A percentile compares a stretch with the other conserved stretches of the same genome.
Conservation (phyloP, 2,113 vertebrate species). For the Raphicerus campestris region DNA sequence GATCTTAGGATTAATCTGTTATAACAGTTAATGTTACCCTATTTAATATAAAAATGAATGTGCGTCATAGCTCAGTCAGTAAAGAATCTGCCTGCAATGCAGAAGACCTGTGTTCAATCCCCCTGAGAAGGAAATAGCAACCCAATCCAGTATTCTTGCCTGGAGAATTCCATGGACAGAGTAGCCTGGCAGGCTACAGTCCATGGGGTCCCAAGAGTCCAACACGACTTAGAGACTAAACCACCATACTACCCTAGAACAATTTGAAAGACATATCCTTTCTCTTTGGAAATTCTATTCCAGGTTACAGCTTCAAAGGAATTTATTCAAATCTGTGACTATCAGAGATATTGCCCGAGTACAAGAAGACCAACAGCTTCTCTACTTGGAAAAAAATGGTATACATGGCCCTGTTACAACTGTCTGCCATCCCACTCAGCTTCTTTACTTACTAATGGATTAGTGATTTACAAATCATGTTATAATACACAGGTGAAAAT, state of each 20-base stretch:
- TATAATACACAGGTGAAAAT: neutral
- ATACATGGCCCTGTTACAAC: neutral
- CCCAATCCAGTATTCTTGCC: neutral
- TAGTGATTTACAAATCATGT: neutral
- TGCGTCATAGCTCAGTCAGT: neutral
- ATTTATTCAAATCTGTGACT: slow-evolving; percentile 5
- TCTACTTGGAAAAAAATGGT: neutral
- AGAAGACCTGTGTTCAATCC: neutral
- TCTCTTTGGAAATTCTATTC: neutral
- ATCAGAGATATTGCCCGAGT: neutral
- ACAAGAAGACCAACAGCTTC: neutral
- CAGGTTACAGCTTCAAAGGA: slow-evolving; percentile 29
- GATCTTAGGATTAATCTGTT: neutral
- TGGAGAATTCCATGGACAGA: neutral
- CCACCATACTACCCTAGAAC: neutral
- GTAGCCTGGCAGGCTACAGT: neutral
- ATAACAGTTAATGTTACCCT: neutral
- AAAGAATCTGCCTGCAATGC: neutral
- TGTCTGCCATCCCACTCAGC: neutral
- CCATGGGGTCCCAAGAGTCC: neutral
- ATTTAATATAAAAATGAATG: neutral
- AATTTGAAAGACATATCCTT: slow-evolving; percentile 1
- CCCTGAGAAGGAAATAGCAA: neutral
- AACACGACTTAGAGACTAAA: neutral
- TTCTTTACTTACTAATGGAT: neutral